Percentiles rank a stretch among this genome's conserved stretches.
Conservation (phyloP, 1,140 invertebrate genomes). For the Medauroidea extradentata region DNA sequence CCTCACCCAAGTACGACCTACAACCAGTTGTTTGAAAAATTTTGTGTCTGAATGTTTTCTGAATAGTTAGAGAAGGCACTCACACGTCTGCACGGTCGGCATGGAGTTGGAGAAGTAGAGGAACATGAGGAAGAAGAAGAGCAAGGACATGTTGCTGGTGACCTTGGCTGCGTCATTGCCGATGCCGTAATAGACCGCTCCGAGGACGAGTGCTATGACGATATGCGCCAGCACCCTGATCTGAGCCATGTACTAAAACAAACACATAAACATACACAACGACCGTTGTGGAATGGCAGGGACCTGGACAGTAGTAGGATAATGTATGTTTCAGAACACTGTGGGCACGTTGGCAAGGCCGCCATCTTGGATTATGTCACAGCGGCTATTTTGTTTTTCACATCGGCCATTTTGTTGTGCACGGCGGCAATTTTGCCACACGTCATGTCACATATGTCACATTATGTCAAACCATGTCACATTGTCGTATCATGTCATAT, state of each 20-base stretch:
- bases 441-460: too few relatives aligned
- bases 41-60: too few relatives aligned
- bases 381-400: background rate
- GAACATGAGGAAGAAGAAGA: constrained; percentile 82
- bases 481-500: too few relatives aligned
- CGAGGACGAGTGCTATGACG: constrained; percentile 70
- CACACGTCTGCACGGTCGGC: constrained; percentile 84
- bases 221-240: constrained; percentile 68
- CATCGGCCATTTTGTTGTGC: background rate
- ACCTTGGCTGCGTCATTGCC: constrained; percentile 72
- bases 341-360: too few relatives aligned
- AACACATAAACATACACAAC: background rate
- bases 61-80: constrained; percentile 38
- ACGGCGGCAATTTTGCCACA: too few relatives aligned
- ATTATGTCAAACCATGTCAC: too few relatives aligned
- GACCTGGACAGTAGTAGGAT: too few relatives aligned
- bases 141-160: constrained; percentile 71
- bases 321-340: too few relatives aligned
- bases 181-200: constrained; percentile 73
- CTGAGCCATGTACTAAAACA: constrained; percentile 62
- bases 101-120: constrained; percentile 83
- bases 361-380: too few relatives aligned
- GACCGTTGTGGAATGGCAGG: too few relatives aligned
- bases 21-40: too few relatives aligned
- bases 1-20: too few relatives aligned